Evolutionary conservation across 2,888 invertebrate genomes (phyloP).

Genomic region (Thymelicus lineola): DNA sequence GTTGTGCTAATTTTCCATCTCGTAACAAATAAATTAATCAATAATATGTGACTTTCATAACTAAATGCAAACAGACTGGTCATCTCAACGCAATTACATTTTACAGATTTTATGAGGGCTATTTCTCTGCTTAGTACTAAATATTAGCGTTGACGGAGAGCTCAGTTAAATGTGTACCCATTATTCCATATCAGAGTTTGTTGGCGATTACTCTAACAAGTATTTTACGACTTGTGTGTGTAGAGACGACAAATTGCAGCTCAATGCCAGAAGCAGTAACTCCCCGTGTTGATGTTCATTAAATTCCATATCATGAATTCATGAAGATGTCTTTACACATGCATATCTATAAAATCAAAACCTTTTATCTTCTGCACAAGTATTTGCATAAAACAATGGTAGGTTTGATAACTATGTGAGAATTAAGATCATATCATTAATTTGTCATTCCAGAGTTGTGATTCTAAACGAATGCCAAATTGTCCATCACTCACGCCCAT

Average conservation of each 20-base stretch:
- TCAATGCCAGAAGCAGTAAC: neutral
- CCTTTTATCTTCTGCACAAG: too few species aligned
- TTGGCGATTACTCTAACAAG: constrained; percentile 33
- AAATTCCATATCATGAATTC: neutral
- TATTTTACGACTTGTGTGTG: constrained; percentile 28
- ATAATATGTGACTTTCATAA: neutral
- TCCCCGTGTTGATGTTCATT: neutral
- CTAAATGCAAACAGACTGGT: neutral
- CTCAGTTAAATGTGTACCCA: constrained; percentile 31
- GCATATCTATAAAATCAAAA: neutral
- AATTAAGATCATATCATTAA: constrained; percentile 11
- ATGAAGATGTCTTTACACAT: neutral
- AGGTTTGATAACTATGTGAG: constrained; percentile 3
- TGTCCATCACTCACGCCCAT: constrained; percentile 34
- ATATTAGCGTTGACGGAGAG: constrained; percentile 22
- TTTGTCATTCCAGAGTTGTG: constrained; percentile 18
- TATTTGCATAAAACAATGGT: neutral
- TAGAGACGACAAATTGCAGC: constrained; percentile 16
- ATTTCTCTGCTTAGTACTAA: constrained; percentile 11
- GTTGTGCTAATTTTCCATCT: too few species aligned
- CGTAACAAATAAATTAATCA: too few species aligned
- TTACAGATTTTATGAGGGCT: constrained; percentile 20
- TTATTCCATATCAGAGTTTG: constrained; percentile 32
- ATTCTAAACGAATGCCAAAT: constrained; percentile 25
- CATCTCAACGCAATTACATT: constrained; percentile 7